phyloP scores from a whole-genome alignment of 2,797 vertebrate genomes.

The Oreochromis mossambicus region DNA sequence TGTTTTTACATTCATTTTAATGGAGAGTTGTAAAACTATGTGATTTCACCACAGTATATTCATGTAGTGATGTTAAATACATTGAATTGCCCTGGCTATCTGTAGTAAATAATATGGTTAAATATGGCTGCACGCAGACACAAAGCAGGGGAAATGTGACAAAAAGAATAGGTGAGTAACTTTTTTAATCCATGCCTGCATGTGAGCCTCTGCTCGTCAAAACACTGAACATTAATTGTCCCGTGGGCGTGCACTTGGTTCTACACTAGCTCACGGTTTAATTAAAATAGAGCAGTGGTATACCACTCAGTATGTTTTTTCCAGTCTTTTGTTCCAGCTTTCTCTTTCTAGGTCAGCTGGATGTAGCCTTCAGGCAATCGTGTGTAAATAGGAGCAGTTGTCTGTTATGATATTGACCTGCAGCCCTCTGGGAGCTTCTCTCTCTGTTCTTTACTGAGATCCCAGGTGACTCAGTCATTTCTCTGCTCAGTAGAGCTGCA shows the following conservation, averaged over 20 bases:
- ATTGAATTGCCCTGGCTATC: background rate
- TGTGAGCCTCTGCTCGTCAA: background rate
- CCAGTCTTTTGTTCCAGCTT: background rate
- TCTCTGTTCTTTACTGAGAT: conserved; percentile 50
- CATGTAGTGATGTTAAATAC: background rate
- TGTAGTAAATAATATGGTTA: background rate
- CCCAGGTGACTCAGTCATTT: conserved; percentile 56
- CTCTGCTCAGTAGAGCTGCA: conserved; percentile 16
- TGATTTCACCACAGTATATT: background rate
- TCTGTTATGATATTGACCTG: conserved; percentile 62
- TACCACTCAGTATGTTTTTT: background rate
- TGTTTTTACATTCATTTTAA: background rate
- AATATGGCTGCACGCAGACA: background rate
- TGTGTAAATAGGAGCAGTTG: conserved; percentile 52
- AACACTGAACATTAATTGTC: background rate
- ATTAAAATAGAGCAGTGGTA: conserved; percentile 36
- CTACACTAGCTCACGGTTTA: background rate
- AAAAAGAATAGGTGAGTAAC: background rate
- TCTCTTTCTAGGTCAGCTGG: conserved; percentile 38
- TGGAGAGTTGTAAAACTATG: background rate
- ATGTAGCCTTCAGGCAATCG: conserved; percentile 25
- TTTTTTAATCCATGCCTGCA: background rate
- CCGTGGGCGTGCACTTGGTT: background rate
- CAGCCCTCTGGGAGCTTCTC: conserved; percentile 27
- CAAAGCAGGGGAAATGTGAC: background rate